Conservation (phyloP, 2,888 invertebrate species). For the Ennomos quercinarius region DNA sequence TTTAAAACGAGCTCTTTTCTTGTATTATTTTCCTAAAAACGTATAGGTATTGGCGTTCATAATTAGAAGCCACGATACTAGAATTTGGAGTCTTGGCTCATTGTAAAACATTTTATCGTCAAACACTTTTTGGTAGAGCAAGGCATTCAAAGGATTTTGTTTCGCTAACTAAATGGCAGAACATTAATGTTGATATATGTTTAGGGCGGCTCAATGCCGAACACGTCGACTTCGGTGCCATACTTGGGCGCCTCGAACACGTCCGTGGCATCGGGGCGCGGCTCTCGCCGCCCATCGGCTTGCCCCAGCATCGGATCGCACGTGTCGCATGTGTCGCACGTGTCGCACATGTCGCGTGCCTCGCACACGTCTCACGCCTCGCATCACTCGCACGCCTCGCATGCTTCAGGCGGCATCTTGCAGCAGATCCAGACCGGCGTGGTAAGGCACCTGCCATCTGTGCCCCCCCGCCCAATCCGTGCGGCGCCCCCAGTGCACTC, state of each 20-base stretch:
- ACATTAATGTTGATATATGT: slow-evolving; percentile 33
- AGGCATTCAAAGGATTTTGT: not conserved
- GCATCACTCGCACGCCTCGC: slow-evolving; percentile 68
- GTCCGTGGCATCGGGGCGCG: slow-evolving; percentile 81
- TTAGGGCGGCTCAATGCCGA: slow-evolving; percentile 95
- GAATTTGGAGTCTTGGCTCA: too few relatives aligned
- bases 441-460: slow-evolving; percentile 93
- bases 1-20: too few relatives aligned
- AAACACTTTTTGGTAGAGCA: too few relatives aligned
- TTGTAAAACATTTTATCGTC: too few relatives aligned
- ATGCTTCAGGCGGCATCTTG: slow-evolving; percentile 89
- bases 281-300: slow-evolving; percentile 89
- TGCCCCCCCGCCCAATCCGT: slow-evolving; percentile 87
- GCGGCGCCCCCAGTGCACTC: slow-evolving; percentile 75
- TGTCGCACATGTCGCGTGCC: slow-evolving; percentile 70
- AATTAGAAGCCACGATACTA: too few relatives aligned
- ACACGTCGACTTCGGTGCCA: slow-evolving; percentile 95
- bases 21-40: too few relatives aligned
- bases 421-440: slow-evolving; percentile 97
- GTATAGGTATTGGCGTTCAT: too few relatives aligned
- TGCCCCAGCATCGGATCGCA: slow-evolving; percentile 87
- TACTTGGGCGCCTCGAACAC: slow-evolving; percentile 89
- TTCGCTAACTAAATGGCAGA: not conserved
- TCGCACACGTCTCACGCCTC: slow-evolving; percentile 90
- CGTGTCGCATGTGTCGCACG: slow-evolving; percentile 81